Base-by-base conservation (phyloP, 2,113 vertebrate species). In the Benitochromis conjunctus region DNA sequence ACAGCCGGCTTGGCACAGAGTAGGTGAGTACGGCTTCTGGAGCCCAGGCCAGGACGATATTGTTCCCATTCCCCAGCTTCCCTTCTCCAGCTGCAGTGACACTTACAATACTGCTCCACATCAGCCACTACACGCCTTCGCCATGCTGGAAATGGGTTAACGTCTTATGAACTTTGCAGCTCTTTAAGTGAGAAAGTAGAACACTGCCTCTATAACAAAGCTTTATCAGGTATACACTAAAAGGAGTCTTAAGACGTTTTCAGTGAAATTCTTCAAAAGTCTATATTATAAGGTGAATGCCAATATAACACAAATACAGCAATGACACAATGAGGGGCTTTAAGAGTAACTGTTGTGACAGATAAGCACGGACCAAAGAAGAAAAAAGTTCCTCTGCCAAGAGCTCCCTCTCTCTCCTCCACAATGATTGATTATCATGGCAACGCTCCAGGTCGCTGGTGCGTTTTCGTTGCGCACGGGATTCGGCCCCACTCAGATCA, bases 351-450 rank as follows among this genome's bases (percentile, higher is more conserved):
- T 83, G 3, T 41, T 74, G 34, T 83, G 55, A 81, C 41, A 86
- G 58, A 90, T 62, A 60, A 85, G 48, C 74, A 48, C 29, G 31
- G 66, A 31, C 18, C 21, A 48, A 56, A 77, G 86, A 81, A 86
- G 48, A 89, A 90, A 89, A 54, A 14, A 38, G 43, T 66, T 48
- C 34, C 74, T 84, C 29, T 51, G 86, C 57, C 81, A 92, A 92
- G 34, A 86, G 43, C 84, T 85, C 82, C 8, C 57, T 60, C 29
- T 81, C 91, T 85, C n/a, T 69, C 85, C 91, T 93, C 90, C 87
- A 79, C 89, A 53, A 78, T 96, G 96, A 96, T 96, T 96, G 94
- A 96, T 96, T 92, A 88, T 91, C 51, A 86, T 96, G 96, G 95
- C 95, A 69, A 19, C 29, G 90, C 81, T 94, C 95, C 95, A 95